Conservation (phyloP, 2,888 invertebrate genomes). For the Iphiclides podalirius region DNA sequence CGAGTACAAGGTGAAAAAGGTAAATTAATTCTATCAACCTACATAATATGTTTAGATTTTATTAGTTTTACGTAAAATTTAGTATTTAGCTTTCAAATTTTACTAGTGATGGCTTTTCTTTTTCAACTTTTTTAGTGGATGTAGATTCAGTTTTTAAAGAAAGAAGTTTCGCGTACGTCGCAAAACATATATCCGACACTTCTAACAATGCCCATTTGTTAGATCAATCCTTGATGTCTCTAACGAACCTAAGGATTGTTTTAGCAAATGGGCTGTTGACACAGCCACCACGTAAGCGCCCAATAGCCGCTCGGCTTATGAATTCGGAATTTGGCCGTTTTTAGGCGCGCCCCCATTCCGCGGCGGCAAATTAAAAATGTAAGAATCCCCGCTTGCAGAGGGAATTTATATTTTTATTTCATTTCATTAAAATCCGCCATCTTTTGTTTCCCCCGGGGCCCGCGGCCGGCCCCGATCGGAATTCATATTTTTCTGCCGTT, state of each 20-base stretch:
- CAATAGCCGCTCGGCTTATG: constrained; percentile 42
- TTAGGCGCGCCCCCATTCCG: constrained; percentile 69
- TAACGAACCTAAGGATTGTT: no score
- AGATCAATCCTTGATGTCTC: neutral
- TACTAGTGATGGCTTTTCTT: no score
- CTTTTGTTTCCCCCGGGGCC: constrained; percentile 76
- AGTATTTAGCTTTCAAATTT: no score
- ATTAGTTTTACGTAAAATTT: no score
- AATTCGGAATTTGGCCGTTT: constrained; percentile 71
- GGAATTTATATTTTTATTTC: constrained; percentile 79
- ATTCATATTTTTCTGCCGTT: constrained; percentile 80
- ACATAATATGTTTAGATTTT: no score
- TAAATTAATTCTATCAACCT: no score
- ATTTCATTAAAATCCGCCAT: constrained; percentile 79
- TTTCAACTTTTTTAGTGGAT: no score
- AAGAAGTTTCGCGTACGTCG: no score
- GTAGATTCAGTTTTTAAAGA: no score
- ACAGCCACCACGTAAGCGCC: neutral
- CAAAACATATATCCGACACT: no score
- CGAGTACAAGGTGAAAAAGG: no score
- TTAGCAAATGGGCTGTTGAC: no score
- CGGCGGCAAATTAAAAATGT: constrained; percentile 77
- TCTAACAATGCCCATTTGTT: constrained; percentile 9
- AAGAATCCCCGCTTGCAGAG: constrained; percentile 77
- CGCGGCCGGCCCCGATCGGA: constrained; percentile 66